phyloP scores from a whole-genome alignment of 1,140 invertebrate species.

The Oedothorax gibbosus region DNA sequence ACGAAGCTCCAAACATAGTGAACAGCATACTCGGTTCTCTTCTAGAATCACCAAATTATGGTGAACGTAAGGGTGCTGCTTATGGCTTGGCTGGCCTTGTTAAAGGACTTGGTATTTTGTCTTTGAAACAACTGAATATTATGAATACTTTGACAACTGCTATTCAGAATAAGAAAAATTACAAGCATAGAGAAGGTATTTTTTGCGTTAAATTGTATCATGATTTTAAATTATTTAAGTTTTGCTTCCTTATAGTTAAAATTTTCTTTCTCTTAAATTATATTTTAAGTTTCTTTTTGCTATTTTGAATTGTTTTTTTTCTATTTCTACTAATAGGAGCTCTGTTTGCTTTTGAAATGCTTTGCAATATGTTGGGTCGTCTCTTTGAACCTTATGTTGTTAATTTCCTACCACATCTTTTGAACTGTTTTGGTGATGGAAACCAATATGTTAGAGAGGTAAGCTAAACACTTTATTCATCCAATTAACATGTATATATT shows the following conservation, averaged over 20 bases:
- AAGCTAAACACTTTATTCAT: conserved; percentile 27
- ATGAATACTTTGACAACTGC: conserved; percentile 94
- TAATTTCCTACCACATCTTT: conserved; percentile 92
- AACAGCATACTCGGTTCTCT: conserved; percentile 89
- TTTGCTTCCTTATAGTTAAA: too few relatives aligned
- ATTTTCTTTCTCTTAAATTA: too few relatives aligned
- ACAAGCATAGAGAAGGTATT: conserved; percentile 88
- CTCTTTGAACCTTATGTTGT: conserved; percentile 99
- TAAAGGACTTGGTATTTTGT: conserved; percentile 95
- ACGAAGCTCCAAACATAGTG: conserved; percentile 88
- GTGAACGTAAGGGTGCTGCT: conserved; percentile 83
- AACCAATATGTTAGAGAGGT: conserved; percentile 78
- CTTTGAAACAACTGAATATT: conserved; percentile 94
- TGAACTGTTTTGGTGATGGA: conserved; percentile 95
- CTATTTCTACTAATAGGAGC: conserved; percentile 75
- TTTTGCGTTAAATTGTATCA: not conserved
- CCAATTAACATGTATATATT: not conserved
- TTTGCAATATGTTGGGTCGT: conserved; percentile 93
- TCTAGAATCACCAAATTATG: conserved; percentile 94
- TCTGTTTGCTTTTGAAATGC: conserved; percentile 96
- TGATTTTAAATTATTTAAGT: too few relatives aligned
- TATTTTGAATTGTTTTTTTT: not conserved
- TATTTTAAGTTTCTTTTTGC: not conserved
- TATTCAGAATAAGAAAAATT: conserved; percentile 97
- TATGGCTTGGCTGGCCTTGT: conserved; percentile 76